Conservation (phyloP, 2,888 invertebrate genomes). For the Tenthredo amoena region DNA sequence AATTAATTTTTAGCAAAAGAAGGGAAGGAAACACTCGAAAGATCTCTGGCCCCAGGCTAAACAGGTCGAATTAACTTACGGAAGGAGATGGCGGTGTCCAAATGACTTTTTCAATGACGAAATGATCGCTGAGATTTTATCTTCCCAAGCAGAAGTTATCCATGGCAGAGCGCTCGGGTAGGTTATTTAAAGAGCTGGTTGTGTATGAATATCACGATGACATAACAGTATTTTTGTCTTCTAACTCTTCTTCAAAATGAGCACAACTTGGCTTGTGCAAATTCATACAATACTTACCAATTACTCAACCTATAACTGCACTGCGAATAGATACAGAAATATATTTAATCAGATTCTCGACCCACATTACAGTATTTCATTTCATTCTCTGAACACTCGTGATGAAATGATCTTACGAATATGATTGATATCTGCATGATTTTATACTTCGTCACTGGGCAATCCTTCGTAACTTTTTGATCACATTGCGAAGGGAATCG, state of each 20-base stretch:
- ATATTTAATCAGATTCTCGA: neutral
- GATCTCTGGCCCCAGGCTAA: conserved; percentile 82
- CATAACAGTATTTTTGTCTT: conserved; percentile 42
- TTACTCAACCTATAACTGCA: neutral
- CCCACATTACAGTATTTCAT: neutral
- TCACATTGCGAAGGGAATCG: neutral
- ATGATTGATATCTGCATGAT: neutral
- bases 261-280: neutral
- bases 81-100: conserved; percentile 89
- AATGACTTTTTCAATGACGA: conserved; percentile 94
- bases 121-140: conserved; percentile 91
- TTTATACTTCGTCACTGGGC: neutral
- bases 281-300: neutral
- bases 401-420: neutral
- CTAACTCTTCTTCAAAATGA: conserved; percentile 22
- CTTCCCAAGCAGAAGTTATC: conserved; percentile 92
- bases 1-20: conserved; percentile 67
- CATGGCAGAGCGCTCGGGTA: conserved; percentile 93
- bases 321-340: neutral
- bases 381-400: neutral
- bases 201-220: conserved; percentile 26
- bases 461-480: neutral
- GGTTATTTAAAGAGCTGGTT: conserved; percentile 66
- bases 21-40: conserved; percentile 71
- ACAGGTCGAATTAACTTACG: conserved; percentile 88